Evolutionary conservation across 2,888 invertebrate genomes (phyloP), one percentile per base, ranked within the genome.

Genomic region (Ochropacha duplaris): DNA sequence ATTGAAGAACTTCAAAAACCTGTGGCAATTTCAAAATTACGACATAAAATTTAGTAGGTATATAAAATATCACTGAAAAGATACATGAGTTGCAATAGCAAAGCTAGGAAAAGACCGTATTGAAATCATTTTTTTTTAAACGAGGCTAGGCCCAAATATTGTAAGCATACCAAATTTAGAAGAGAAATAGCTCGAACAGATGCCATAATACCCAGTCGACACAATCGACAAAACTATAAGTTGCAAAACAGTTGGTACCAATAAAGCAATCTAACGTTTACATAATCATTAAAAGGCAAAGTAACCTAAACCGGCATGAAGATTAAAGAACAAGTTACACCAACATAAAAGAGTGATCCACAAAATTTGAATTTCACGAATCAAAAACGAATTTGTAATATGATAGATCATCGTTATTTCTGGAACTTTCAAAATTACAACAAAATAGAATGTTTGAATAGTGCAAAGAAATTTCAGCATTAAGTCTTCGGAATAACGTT

Each of bases 371-470:
- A 85, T 90, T 90, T 86, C 83, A 86, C 83, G 84, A 91, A 90
- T 90, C 87, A 87, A 86, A 88, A 85, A 87, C 86, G 83, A 88
- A 86, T 87, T 88, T 86, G 88, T 87, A 88, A 90, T 81, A 86
- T 83, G 90, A 90, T 86, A 90, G 84, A 88, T 80, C 79, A 74
- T 77, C 80, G 82, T 83, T 86, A 84, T 89, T 88, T 81, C 68
- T 80, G 75, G 79, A 88, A 88, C 75, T 87, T 90, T 79, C 79
- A 74, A 83, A 86, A 86, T 86, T 83, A 81, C 74, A 74, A 71
- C 77, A 74, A 74, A 74, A 73, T 67, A 58, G 54, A 56, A 56
- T 64, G 44, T 52, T 34, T 31, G 31, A 19, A 24, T 55, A 22
- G 24, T 39, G 9, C 69, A 74, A 60, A 58, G 69, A 28, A 86